phyloP scores from a whole-genome alignment of 2,888 invertebrate species.

The Ernsta delagoae region DNA sequence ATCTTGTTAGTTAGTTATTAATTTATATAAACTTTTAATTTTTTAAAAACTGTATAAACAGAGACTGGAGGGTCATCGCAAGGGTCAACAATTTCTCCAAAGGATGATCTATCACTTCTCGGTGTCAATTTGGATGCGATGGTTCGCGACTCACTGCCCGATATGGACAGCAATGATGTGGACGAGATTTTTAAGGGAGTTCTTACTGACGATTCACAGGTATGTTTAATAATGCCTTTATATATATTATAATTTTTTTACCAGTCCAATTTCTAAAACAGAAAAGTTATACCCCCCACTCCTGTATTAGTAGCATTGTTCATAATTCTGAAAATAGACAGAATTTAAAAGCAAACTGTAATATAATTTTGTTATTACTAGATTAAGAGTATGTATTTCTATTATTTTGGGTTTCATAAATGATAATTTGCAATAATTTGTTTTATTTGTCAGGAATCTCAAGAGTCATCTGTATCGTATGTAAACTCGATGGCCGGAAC shows the following conservation, averaged over 20 bases:
- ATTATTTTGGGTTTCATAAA: no score
- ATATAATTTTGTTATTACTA: no score
- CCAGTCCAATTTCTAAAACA: no score
- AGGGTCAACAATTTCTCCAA: conserved; percentile 83
- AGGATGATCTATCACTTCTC: conserved; percentile 84
- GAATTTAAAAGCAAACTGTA: no score
- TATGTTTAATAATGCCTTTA: conserved; percentile 39
- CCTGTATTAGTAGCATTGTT: no score
- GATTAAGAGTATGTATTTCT: no score
- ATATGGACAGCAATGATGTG: conserved; percentile 96
- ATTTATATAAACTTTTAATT: no score
- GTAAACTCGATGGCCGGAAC: conserved; percentile 73
- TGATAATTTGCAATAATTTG: no score
- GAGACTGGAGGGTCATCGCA: conserved; percentile 71
- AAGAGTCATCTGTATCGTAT: conserved; percentile 88
- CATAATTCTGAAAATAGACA: no score
- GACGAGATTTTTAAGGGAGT: conserved; percentile 97
- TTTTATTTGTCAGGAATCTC: conserved; percentile 84
- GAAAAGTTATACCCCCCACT: no score
- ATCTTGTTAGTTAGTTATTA: no score
- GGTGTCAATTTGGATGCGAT: conserved; percentile 90
- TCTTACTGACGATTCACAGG: conserved; percentile 91
- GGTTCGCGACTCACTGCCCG: conserved; percentile 89
- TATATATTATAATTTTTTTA: no score
- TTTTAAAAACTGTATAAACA: conserved; percentile 37